Evolutionary conservation across 2,888 invertebrate genomes (phyloP).

Genomic region (Fragum sueziense): DNA sequence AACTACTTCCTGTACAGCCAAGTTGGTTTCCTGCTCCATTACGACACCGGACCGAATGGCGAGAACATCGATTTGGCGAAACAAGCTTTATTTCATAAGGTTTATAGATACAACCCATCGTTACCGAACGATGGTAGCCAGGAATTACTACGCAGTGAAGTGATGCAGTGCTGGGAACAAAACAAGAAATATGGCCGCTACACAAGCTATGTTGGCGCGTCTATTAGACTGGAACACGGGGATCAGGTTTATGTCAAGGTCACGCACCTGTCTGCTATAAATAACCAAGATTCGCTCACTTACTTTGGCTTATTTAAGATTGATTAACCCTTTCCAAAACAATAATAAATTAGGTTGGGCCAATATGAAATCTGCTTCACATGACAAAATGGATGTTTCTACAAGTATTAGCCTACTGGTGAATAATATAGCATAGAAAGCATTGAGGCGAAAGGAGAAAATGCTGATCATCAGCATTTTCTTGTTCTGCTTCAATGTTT

Average conservation of each 20-base stretch:
- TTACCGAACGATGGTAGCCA: conserved; percentile 62
- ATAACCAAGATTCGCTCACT: conserved; percentile 12
- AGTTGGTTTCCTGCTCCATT: conserved; percentile 58
- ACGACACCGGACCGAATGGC: conserved; percentile 31
- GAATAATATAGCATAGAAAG: too few relatives aligned
- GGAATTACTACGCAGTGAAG: conserved; percentile 59
- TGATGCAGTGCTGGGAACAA: conserved; percentile 63
- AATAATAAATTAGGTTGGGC: too few relatives aligned
- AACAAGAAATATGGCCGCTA: conserved; percentile 60
- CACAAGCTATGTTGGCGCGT: conserved; percentile 65
- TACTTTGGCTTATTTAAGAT: conserved; percentile 58
- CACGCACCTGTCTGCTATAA: conserved; percentile 45
- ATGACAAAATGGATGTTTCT: too few relatives aligned
- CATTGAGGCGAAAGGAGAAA: too few relatives aligned
- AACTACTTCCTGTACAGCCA: conserved; percentile 67
- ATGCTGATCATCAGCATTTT: too few relatives aligned
- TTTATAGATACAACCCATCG: conserved; percentile 60
- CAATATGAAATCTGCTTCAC: too few relatives aligned
- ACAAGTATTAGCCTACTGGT: too few relatives aligned
- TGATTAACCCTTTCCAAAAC: too few relatives aligned
- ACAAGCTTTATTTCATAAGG: conserved; percentile 61
- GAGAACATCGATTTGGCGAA: background rate
- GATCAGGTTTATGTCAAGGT: conserved; percentile 64
- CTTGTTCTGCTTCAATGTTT: too few relatives aligned
- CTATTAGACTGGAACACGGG: conserved; percentile 53